These are phyloP conservation scores for Beroe forskalii DNA, from an alignment of 37 sponge, comb jelly and placozoan species.

Conservation along the genomic window DNA sequence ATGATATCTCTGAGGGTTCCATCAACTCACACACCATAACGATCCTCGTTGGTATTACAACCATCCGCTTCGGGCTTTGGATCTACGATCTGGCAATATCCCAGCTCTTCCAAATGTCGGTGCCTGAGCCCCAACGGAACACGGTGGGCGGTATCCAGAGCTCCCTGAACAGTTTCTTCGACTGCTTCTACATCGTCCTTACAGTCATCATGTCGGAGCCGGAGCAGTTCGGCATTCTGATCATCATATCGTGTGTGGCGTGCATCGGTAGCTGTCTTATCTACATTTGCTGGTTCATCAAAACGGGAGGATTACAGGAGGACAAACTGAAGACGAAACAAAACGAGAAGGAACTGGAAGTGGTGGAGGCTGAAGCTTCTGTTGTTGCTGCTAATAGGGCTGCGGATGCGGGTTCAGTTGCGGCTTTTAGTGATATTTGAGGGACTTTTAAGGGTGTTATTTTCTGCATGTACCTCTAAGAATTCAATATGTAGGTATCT, in stretches of 20 bases:
- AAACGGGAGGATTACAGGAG: constrained; percentile 1
- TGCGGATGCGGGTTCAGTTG: background rate
- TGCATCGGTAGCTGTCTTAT: constrained; percentile 7
- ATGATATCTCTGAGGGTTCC: background rate
- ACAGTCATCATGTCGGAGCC: constrained; percentile 79
- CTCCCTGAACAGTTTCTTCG: constrained; percentile 87
- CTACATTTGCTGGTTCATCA: constrained; percentile 11
- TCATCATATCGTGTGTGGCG: constrained; percentile 74
- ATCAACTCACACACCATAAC: background rate
- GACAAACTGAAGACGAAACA: background rate
- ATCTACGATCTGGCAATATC: constrained; percentile 83
- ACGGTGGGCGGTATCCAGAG: constrained; percentile 93
- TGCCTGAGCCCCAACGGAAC: constrained; percentile 79
- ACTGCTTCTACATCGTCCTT: constrained; percentile 85
- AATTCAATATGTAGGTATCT: too few species aligned
- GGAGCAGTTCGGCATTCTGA: constrained; percentile 76
- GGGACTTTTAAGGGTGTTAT: too few species aligned
- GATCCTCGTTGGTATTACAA: constrained; percentile 75
- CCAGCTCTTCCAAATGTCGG: constrained; percentile 86
- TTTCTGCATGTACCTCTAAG: too few species aligned
- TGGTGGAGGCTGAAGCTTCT: background rate
- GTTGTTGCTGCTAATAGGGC: background rate
- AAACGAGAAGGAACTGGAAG: background rate
- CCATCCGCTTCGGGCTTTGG: constrained; percentile 91
- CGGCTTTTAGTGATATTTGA: too few species aligned